Percentiles rank a stretch among this genome's conserved stretches.
Conservation (phyloP, 2,113 vertebrate genomes). For the Oryzias woworae region DNA sequence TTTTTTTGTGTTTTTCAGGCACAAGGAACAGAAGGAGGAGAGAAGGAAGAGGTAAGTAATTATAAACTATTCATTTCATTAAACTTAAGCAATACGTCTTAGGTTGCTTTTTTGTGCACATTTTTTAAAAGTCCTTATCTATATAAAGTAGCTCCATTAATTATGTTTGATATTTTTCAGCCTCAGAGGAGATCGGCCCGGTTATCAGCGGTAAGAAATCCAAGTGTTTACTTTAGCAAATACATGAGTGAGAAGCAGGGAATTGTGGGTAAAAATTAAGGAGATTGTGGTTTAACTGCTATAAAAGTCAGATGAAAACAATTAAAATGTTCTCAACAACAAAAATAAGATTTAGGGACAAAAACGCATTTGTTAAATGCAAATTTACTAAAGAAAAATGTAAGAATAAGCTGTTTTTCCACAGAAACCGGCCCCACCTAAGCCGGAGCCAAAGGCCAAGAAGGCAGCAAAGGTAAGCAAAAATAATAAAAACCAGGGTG, state of each 20-base stretch:
- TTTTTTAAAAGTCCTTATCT: neutral
- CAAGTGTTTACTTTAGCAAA: neutral
- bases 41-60: conserved; percentile 86
- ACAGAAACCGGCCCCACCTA: conserved; percentile 82
- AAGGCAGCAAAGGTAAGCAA: conserved; percentile 87
- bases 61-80: neutral
- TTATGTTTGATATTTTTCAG: conserved; percentile 70
- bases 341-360: neutral
- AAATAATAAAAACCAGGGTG: neutral
- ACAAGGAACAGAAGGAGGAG: conserved; percentile 81
- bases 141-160: conserved; percentile 9
- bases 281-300: too few species aligned
- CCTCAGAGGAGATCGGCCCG: conserved; percentile 93
- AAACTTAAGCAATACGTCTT: neutral
- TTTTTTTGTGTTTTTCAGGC: conserved; percentile 13
- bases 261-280: too few species aligned
- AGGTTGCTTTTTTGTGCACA: neutral
- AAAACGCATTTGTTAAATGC: neutral
- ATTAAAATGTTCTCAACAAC: too few species aligned
- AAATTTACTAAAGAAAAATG: too few species aligned
- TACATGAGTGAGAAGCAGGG: neutral
- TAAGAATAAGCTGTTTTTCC: neutral
- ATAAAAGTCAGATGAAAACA: too few species aligned
- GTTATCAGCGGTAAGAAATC: conserved; percentile 86
- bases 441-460: conserved; percentile 87